phyloP scores from a whole-genome alignment of 30 jellyfish, hydroid and myxozoan genomes.

The Chironex yamaguchii region DNA sequence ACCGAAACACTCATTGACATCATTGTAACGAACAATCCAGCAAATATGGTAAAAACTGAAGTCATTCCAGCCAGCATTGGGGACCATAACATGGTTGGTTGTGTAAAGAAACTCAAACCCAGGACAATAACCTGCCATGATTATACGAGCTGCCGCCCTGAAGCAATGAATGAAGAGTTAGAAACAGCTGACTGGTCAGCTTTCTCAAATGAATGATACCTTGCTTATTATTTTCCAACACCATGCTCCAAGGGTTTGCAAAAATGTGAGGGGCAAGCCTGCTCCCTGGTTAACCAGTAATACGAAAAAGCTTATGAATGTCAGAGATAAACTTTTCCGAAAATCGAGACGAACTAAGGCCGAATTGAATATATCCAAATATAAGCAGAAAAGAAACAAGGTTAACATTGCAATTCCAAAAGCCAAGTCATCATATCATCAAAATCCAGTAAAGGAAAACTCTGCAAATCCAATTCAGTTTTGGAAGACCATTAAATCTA shows the following conservation, averaged over 20 bases:
- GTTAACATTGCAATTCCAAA: constrained; percentile 1
- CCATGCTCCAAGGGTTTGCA: not conserved
- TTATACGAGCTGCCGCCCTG: no score
- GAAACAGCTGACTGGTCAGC: no score
- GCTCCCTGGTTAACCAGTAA: constrained; percentile 5
- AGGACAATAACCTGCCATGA: no score
- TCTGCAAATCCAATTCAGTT: constrained; percentile 7
- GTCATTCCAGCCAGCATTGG: constrained; percentile 45
- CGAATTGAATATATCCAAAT: not conserved
- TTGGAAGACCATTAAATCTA: constrained; percentile 12
- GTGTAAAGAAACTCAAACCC: no score
- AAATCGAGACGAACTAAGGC: constrained; percentile 8
- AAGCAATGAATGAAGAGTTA: no score
- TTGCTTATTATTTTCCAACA: not conserved
- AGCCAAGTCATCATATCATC: constrained; percentile 7
- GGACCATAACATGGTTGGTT: no score
- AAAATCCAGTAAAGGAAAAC: not conserved
- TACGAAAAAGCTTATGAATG: constrained; percentile 6
- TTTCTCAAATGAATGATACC: not conserved
- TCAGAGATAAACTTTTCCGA: constrained; percentile 9
- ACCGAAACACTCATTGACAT: constrained; percentile 71
- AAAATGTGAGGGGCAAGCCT: constrained; percentile 12
- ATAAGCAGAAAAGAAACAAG: constrained; percentile 5
- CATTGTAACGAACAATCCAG: constrained; percentile 47
- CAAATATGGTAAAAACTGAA: constrained; percentile 47